Evolutionary conservation across 1,140 invertebrate species (phyloP).

Genomic region (Mactra quadrangularis): DNA sequence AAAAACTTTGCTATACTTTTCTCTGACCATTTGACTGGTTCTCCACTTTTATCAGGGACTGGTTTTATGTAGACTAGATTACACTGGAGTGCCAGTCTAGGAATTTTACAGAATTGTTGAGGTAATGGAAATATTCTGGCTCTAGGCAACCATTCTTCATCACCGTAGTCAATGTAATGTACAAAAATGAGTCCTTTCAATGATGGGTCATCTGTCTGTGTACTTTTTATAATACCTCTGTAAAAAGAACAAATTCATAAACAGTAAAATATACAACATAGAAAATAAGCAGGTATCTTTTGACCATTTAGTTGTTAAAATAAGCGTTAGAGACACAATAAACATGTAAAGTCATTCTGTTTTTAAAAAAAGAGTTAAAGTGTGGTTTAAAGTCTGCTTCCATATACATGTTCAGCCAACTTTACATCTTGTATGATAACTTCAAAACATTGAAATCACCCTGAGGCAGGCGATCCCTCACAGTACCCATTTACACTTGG

Average conservation of each 20-base stretch:
- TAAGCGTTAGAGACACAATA: too few relatives aligned
- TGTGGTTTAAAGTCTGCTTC: too few relatives aligned
- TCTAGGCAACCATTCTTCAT: constrained; percentile 57
- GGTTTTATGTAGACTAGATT: constrained; percentile 48
- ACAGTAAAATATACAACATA: background rate
- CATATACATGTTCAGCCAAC: too few relatives aligned
- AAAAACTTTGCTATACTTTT: constrained; percentile 28
- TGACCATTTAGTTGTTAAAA: too few relatives aligned
- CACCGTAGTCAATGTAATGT: constrained; percentile 57
- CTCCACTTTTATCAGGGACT: background rate
- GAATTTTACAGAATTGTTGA: constrained; percentile 29
- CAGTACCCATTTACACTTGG: too few relatives aligned
- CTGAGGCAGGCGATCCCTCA: too few relatives aligned
- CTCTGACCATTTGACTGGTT: constrained; percentile 17
- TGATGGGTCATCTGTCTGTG: constrained; percentile 15
- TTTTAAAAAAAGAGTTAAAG: too few relatives aligned
- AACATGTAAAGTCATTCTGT: too few relatives aligned
- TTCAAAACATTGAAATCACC: too few relatives aligned
- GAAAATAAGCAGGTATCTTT: too few relatives aligned
- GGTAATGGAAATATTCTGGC: constrained; percentile 47
- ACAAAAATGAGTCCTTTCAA: constrained; percentile 22
- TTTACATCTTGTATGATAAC: too few relatives aligned
- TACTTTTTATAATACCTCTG: constrained; percentile 30
- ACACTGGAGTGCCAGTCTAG: constrained; percentile 48
- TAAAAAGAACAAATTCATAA: background rate